phyloP scores from a whole-genome alignment of 2,797 vertebrate genomes.

The Clarias platycephalus region DNA sequence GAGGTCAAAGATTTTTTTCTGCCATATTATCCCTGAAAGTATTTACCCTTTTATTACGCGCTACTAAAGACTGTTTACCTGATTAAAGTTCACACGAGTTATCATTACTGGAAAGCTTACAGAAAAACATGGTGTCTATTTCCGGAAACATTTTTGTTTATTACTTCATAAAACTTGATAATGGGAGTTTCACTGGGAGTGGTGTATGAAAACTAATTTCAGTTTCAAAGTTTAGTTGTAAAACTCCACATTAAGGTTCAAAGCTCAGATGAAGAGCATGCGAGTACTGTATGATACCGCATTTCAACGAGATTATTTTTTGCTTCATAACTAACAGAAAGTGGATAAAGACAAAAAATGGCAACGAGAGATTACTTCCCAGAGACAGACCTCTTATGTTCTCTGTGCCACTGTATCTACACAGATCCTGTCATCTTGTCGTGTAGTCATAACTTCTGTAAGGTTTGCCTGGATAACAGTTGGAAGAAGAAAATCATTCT shows the following conservation, averaged over 20 bases:
- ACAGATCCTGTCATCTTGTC: conserved; percentile 9
- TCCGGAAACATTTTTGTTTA: not conserved
- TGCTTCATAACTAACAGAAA: not conserved
- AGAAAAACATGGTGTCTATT: not conserved
- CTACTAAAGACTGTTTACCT: not conserved
- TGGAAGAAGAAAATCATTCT: not conserved
- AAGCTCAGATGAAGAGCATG: not conserved
- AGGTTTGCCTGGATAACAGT: not conserved
- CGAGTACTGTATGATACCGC: not conserved
- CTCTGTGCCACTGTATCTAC: not conserved
- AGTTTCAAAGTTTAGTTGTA: not conserved
- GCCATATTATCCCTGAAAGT: not conserved
- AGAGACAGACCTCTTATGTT: not conserved
- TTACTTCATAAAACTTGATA: not conserved
- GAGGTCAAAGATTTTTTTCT: not conserved
- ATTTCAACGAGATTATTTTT: not conserved
- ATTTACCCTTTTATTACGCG: not conserved
- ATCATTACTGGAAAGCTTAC: not conserved
- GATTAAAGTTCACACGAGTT: not conserved
- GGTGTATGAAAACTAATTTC: not conserved
- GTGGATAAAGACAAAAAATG: not conserved
- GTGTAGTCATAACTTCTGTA: conserved; percentile 13
- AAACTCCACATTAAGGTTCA: conserved; percentile 4
- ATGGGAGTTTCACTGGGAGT: no score
- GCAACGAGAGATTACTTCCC: not conserved